Percentiles rank a stretch among this genome's conserved stretches.
phyloP scores from a whole-genome alignment of 2,113 vertebrate genomes.

The Heterotilapia buettikoferi region DNA sequence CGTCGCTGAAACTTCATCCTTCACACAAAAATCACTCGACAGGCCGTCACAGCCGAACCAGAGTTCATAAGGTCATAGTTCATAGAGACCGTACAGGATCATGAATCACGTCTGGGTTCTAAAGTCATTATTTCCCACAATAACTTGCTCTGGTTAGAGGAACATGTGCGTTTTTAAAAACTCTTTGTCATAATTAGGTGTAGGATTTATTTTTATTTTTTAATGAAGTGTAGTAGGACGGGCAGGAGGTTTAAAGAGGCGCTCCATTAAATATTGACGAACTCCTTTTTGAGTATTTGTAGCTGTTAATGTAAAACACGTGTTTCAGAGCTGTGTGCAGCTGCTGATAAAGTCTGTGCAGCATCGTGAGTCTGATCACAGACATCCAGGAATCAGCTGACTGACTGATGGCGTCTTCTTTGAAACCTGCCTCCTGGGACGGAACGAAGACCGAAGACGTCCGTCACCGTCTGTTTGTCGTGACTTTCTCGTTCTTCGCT shows the following conservation, averaged over 20 bases:
- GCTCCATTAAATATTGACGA: not conserved
- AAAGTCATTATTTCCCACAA: not conserved
- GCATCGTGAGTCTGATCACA: not conserved
- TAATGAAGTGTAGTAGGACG: not conserved
- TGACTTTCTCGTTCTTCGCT: not conserved
- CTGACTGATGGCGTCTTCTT: not conserved
- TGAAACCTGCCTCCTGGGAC: not conserved
- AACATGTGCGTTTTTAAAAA: not conserved
- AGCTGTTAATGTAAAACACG: not conserved
- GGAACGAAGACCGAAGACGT: rapidly evolving
- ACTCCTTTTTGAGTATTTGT: not conserved
- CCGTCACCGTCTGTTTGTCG: not conserved
- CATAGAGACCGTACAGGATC: rapidly evolving
- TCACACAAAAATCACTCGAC: not conserved
- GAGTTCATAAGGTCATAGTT: not conserved
- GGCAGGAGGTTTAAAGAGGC: not conserved
- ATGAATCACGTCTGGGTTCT: not conserved
- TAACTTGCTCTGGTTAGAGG: not conserved
- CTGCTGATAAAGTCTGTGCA: not conserved
- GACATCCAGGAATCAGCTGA: not conserved
- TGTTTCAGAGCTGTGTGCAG: not conserved
- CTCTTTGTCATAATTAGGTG: not conserved
- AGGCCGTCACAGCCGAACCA: not conserved
- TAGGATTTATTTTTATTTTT: not conserved
- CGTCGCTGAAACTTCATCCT: not conserved